A percentile compares a stretch with the other conserved stretches of the same genome.
phyloP scores from a whole-genome alignment of 2,113 vertebrate genomes.

The Ceyx cyanopectus region DNA sequence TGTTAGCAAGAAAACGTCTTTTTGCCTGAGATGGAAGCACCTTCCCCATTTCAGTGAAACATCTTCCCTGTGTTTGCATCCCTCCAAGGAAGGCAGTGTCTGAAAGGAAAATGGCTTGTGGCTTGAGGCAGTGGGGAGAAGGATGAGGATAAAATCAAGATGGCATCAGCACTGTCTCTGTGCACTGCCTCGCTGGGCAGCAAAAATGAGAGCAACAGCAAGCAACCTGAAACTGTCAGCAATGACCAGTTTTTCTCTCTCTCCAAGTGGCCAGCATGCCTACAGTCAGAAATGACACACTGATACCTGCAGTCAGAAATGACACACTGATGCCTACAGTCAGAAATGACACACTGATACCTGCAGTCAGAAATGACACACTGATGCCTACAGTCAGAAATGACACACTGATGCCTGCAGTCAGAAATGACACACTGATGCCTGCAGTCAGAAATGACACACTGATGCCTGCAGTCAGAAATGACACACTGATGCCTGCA shows the following conservation, averaged over 20 bases:
- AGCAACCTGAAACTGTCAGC: not conserved
- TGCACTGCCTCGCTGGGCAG: not conserved
- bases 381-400: too few species aligned
- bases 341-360: too few species aligned
- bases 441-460: too few species aligned
- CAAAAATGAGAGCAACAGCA: not conserved
- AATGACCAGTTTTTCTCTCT: not conserved
- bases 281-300: too few species aligned
- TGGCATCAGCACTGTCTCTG: not conserved
- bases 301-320: too few species aligned
- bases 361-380: too few species aligned
- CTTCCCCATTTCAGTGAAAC: not conserved
- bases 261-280: not conserved
- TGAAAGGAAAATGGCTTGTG: not conserved
- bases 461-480: too few species aligned
- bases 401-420: too few species aligned
- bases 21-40: not conserved
- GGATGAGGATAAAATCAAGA: not conserved
- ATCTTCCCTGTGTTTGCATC: not conserved
- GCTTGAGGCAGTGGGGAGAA: not conserved
- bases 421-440: too few species aligned
- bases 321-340: too few species aligned
- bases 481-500: too few species aligned
- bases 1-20: not conserved
- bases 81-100: not conserved